phyloP scores from a whole-genome alignment of 92 coral and sea anemone genomes.

The Phenganax stokvisi region DNA sequence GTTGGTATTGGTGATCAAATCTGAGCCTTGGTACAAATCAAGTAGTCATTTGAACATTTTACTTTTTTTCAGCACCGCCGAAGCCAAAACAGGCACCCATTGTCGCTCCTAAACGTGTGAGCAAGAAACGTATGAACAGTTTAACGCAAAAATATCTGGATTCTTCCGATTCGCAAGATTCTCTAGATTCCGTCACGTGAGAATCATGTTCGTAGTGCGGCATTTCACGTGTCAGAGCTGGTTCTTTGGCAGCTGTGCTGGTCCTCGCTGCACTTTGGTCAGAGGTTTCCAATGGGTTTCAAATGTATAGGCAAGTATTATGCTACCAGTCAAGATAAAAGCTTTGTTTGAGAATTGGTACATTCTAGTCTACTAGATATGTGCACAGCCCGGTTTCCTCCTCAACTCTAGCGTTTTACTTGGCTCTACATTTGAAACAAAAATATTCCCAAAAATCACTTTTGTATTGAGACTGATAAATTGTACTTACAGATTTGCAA shows the following conservation, averaged over 20 bases:
- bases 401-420: background rate
- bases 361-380: background rate
- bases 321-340: background rate
- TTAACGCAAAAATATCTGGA: conserved; percentile 20
- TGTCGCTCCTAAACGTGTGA: conserved; percentile 1
- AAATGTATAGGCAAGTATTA: background rate
- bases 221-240: conserved; percentile 30
- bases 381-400: background rate
- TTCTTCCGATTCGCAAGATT: conserved; percentile 33
- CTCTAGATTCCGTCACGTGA: conserved; percentile 36
- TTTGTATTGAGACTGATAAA: conserved; percentile 10
- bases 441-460: background rate
- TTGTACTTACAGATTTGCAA: background rate
- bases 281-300: background rate
- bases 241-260: conserved; percentile 28
- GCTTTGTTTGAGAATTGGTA: background rate
- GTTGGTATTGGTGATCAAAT: background rate
- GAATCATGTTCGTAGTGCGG: conserved; percentile 1
- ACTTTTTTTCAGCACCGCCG: background rate
- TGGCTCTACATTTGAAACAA: conserved; percentile 10
- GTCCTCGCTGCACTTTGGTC: conserved; percentile 15
- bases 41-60: background rate
- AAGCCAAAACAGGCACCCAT: background rate
- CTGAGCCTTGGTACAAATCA: background rate
- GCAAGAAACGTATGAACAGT: conserved; percentile 17